phyloP scores from a whole-genome alignment of 2,888 invertebrate genomes.

The Polymixis flavicincta region DNA sequence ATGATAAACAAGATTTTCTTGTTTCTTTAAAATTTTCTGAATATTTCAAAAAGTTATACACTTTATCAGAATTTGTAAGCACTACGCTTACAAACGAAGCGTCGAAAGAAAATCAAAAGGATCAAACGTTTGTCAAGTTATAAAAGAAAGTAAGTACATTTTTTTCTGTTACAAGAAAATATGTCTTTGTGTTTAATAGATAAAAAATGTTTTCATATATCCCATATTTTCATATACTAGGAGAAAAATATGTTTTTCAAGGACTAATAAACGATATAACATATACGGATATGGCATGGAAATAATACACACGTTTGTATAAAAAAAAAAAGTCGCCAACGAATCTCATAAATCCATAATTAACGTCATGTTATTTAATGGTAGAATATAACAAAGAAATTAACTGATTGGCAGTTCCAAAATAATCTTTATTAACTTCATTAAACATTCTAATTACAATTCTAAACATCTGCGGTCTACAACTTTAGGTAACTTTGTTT shows the following conservation, averaged over 20 bases:
- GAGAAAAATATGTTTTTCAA: neutral
- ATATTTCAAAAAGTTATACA: neutral
- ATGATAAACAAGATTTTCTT: conserved; percentile 19
- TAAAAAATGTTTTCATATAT: neutral
- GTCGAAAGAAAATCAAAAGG: conserved; percentile 32
- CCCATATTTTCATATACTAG: too few relatives aligned
- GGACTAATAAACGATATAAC: neutral
- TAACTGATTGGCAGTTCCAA: neutral
- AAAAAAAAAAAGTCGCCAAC: neutral
- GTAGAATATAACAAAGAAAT: neutral
- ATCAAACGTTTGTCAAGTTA: conserved; percentile 26
- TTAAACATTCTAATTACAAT: conserved; percentile 13
- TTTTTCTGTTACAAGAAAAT: neutral
- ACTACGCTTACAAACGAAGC: conserved; percentile 16
- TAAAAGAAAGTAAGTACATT: neutral
- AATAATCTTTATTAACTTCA: conserved; percentile 9
- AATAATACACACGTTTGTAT: neutral
- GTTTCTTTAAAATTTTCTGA: conserved; percentile 13
- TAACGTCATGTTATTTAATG: neutral
- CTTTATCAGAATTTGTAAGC: conserved; percentile 14
- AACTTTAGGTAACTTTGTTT: conserved; percentile 29
- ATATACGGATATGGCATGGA: neutral
- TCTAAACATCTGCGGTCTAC: conserved; percentile 55
- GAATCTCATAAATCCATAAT: neutral
- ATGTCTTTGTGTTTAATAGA: neutral